Evolutionary conservation across 2,797 vertebrate genomes (phyloP), one percentile per base, ranked within the genome.

Genomic region (Macrochelys suwanniensis): DNA sequence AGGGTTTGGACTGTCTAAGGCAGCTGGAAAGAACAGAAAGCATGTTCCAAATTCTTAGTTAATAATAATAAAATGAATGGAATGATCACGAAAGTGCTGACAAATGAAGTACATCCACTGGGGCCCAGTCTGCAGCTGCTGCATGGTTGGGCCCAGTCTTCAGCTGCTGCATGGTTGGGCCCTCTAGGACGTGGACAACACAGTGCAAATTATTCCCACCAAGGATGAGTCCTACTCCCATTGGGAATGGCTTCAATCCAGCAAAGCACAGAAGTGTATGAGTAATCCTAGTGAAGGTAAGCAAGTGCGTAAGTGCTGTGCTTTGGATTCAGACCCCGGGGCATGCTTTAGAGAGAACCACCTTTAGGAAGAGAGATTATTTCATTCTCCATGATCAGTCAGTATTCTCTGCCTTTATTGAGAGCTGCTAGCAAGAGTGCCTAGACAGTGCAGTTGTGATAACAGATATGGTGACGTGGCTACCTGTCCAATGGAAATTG

Each of bases 401-500:
- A 37, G 26, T 25, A 33, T n/a, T 37, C 50, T 68, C 49, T 45
- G 19, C 5, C 17, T 57, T 82, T n/a, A 82, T 5, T 47, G 45
- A 80, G 21, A 42, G 5, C 31, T 50, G 33, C 77, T 45, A 45
- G 45, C 15, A 26, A 10, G 13, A 53, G 7, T 31, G 65, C 45
- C 33, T 17, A 53, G 21, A 13, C 49, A 77, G 47, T 31, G 28
- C 12, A 33, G 26, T 25, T 89, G 19, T 76, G 15, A 19, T 74
- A 54, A 37, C 5, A 1, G 19, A 37, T 50, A 17, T 23, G 28
- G 13, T 57, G 13, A 28, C 4, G 5, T 17, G 37, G 57, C 31
- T 54, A 8, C 25, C 2, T 0, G 1, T 37, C 17, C 51, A 10
- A 28, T 33, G 23, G 45, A 47, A 1, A 45, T 2, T 5, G 74